phyloP scores from a whole-genome alignment of 2,888 invertebrate genomes.

The Oscheius sp. region DNA sequence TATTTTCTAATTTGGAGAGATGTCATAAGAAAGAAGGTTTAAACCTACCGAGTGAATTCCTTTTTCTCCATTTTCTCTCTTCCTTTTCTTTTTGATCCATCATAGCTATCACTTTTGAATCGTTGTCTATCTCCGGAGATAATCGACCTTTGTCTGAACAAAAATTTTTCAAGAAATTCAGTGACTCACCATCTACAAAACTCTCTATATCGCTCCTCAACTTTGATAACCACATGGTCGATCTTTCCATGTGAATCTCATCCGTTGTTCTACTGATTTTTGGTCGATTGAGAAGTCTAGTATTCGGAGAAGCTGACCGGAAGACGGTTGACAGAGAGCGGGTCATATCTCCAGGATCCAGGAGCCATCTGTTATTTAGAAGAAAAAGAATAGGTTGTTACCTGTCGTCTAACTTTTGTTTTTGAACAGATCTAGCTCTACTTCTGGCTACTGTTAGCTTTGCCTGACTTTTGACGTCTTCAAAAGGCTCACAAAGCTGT shows the following conservation, averaged over 20 bases:
- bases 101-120: background rate
- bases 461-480: conserved; percentile 34
- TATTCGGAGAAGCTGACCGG: background rate
- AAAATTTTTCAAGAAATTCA: background rate
- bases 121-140: background rate
- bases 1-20: too few species aligned
- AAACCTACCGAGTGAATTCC: conserved; percentile 1
- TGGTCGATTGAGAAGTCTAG: background rate
- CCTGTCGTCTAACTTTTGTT: conserved; percentile 13
- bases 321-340: conserved; percentile 12
- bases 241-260: conserved; percentile 15
- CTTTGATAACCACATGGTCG: conserved; percentile 19
- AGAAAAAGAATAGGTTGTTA: background rate
- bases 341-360: conserved; percentile 10
- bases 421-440: conserved; percentile 29
- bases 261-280: conserved; percentile 5
- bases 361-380: conserved; percentile 2
- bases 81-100: background rate
- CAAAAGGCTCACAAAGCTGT: conserved; percentile 35
- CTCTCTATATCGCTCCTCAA: conserved; percentile 18
- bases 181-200: conserved; percentile 9
- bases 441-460: conserved; percentile 36
- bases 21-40: background rate
- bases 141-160: conserved; percentile 5
- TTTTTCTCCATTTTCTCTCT: background rate